Evolutionary conservation across 2,797 vertebrate genomes (phyloP), one percentile per base, ranked within the genome.

Genomic region (Pitangus sulphuratus): DNA sequence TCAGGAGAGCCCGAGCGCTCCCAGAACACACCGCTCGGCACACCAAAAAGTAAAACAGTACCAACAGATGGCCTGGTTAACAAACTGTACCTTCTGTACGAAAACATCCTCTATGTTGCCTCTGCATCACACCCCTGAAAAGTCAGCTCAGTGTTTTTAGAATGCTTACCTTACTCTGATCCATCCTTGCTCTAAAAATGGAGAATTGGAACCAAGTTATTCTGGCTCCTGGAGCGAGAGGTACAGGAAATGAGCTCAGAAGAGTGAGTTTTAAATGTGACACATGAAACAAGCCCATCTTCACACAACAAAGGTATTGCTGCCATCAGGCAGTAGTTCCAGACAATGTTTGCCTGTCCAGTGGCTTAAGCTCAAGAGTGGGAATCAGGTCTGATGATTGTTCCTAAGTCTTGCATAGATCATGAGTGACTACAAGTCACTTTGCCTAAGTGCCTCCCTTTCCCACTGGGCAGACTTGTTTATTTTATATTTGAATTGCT

Each of bases 401-500:
- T 84, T 91, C 62, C 80, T 79, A 79, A 87, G 79, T 97, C 83
- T 88, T 85, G 87, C n/a, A 47, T 70, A 95, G 94, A 88, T 90
- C 77, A 84, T 1, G 48, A 91, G 91, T 93, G 95, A 70, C 95
- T 66, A 25, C 66, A 45, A 17, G 90, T 96, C 89, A 79, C 94
- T 90, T 94, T 95, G 96, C 96, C 95, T 17, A 95, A 93, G 96
- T 97, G 96, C 97, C 97, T 97, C 96, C 82, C 85, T 97, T 95
- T 91, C 72, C 96, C 95, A 89, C 93, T 93, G 94, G 95, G 84
- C 71, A 90, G 87, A 85, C 39, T 84, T 89, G 85, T 87, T 87
- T 93, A 88, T 83, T 95, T 95, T 95, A 25, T 95, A 94, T 94
- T 92, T 84, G 72, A 89, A 82, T 93, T 84, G 86, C 91, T 84